phyloP scores from a whole-genome alignment of 2,797 vertebrate species.

The Enteromius afrohamiltoni region DNA sequence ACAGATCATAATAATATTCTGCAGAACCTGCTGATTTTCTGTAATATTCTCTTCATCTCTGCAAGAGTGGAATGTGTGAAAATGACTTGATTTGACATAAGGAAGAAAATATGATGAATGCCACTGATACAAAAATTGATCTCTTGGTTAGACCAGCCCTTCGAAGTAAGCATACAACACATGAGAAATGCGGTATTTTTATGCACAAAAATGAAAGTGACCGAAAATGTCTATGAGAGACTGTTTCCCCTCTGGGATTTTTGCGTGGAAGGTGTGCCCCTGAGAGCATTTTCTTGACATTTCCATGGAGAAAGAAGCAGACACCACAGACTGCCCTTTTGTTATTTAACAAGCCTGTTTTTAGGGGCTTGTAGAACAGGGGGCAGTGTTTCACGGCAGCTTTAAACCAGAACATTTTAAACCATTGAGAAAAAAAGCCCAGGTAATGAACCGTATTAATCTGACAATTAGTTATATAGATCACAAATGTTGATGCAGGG shows the following conservation, averaged over 20 bases:
- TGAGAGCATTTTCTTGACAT: constrained; percentile 38
- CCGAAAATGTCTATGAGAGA: background rate
- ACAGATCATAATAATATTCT: background rate
- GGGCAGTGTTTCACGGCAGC: constrained; percentile 35
- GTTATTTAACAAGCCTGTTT: constrained; percentile 25
- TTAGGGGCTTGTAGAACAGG: constrained; percentile 12
- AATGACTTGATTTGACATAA: background rate
- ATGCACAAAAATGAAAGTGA: background rate
- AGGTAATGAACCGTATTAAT: background rate
- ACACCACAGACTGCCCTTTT: constrained; percentile 35
- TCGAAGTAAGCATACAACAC: background rate
- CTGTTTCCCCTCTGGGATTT: background rate
- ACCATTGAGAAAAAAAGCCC: background rate
- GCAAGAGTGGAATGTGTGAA: constrained; percentile 13
- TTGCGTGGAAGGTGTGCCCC: constrained; percentile 20
- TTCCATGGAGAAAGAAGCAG: constrained; percentile 8
- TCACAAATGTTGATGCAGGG: constrained; percentile 32
- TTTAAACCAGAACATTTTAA: background rate
- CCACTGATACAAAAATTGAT: background rate
- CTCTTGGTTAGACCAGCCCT: background rate
- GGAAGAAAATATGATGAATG: constrained; percentile 1
- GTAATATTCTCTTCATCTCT: background rate
- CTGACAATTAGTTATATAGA: background rate
- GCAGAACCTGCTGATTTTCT: constrained; percentile 6
- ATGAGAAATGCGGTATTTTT: background rate